These are phyloP conservation scores for Drosophila colorata DNA, from an alignment of 2,888 invertebrate genomes.

Conservation along the genomic window DNA sequence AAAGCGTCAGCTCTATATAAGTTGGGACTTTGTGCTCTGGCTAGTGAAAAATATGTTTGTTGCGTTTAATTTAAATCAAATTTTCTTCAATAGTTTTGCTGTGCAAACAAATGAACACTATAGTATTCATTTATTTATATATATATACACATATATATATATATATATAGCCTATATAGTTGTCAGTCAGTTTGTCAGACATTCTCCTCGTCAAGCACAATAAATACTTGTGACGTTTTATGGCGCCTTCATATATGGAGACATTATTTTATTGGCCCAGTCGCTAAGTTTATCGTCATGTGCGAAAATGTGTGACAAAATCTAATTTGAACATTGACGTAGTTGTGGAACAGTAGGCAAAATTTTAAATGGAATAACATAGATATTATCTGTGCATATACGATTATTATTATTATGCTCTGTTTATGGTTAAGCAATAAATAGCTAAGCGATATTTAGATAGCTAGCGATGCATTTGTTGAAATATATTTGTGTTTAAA, in stretches of 20 bases:
- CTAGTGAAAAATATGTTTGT: slow-evolving; percentile 41
- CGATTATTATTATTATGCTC: neutral
- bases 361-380: slow-evolving; percentile 5
- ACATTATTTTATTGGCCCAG: slow-evolving; percentile 39
- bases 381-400: neutral
- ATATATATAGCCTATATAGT: slow-evolving; percentile 15
- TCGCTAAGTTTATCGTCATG: slow-evolving; percentile 21
- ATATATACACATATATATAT: slow-evolving; percentile 11
- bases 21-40: slow-evolving; percentile 49
- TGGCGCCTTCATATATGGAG: slow-evolving; percentile 41
- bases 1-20: neutral
- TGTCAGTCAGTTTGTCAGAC: slow-evolving; percentile 24
- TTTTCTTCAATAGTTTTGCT: slow-evolving; percentile 64
- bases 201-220: slow-evolving; percentile 6
- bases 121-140: too few relatives aligned
- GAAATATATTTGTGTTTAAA: neutral
- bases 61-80: slow-evolving; percentile 68
- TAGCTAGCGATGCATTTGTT: neutral
- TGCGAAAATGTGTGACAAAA: slow-evolving; percentile 41
- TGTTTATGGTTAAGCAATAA: neutral
- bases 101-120: slow-evolving; percentile 58
- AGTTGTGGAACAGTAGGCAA: neutral
- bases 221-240: slow-evolving; percentile 37
- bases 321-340: slow-evolving; percentile 28
- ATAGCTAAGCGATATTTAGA: neutral